phyloP scores from a whole-genome alignment of 2,888 invertebrate genomes.

The Drosophila lutescens region DNA sequence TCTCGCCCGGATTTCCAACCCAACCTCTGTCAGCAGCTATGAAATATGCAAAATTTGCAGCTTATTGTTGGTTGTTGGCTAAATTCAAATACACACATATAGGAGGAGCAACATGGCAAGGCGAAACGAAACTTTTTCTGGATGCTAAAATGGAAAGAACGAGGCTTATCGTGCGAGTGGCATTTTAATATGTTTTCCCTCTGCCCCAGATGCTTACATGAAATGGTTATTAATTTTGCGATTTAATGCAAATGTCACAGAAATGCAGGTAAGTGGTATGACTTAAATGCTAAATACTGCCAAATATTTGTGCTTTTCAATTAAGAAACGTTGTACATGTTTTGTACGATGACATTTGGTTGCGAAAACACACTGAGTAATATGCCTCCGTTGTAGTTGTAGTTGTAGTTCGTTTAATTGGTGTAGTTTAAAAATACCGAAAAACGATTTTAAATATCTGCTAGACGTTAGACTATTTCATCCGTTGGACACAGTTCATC shows the following conservation, averaged over 20 bases:
- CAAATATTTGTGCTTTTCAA: constrained; percentile 6
- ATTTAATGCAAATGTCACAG: constrained; percentile 51
- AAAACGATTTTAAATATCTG: constrained; percentile 31
- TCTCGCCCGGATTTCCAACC: constrained; percentile 48
- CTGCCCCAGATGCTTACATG: constrained; percentile 33
- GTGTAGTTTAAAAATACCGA: constrained; percentile 27
- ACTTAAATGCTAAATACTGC: constrained; percentile 33
- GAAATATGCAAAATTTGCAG: constrained; percentile 78
- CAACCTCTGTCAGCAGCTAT: constrained; percentile 64
- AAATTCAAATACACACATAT: constrained; percentile 45
- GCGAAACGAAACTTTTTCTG: constrained; percentile 42
- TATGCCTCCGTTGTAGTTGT: not conserved
- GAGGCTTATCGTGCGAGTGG: constrained; percentile 74
- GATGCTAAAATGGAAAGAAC: constrained; percentile 35
- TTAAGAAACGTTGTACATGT: constrained; percentile 11
- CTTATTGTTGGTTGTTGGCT: constrained; percentile 68
- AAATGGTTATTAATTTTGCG: constrained; percentile 75
- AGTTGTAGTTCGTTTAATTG: constrained; percentile 14
- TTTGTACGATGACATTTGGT: constrained; percentile 1
- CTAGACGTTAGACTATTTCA: constrained; percentile 48
- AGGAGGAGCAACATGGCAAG: constrained; percentile 7
- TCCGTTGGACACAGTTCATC: constrained; percentile 53
- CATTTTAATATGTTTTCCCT: constrained; percentile 73
- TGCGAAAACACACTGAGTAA: constrained; percentile 12
- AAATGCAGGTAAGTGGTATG: constrained; percentile 25